Base-by-base conservation (phyloP, 2,888 invertebrate genomes). In the Spisula subtruncata region DNA sequence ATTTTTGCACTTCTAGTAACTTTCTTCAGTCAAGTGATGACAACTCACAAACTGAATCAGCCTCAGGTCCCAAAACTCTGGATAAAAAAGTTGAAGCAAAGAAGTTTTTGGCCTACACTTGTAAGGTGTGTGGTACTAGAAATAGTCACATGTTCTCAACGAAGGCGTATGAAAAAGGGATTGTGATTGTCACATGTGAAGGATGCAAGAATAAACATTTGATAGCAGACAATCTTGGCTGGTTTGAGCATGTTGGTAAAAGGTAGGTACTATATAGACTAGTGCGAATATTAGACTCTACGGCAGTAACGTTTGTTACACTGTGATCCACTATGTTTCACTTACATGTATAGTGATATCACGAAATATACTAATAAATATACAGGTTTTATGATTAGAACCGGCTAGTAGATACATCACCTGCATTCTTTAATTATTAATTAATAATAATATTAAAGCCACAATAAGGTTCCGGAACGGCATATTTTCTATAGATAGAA, bases 161-260 rank as follows among this genome's bases (percentile, higher is more conserved):
- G 97, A 95, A 97, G 29, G 98, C 98, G 0, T 99, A 99, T 96
- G 97, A 98, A 86, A 98, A 98, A 96, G 99, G 99, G 20, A 98
- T 99, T 18, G 99, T 99, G 0, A 98, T 99, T 93, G 98, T 99
- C 0, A 98, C 97, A 86, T 99, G 99, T 96, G 98, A 98, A 86
- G 98, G 98, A 0, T 99, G 99, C 96, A 97, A 97, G 81, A 99
- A 98, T 96, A 98, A 98, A 96, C 99, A 99, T 97, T 97, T 99
- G 41, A 99, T 99, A 93, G 99, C 99, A 0, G 99, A 99, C 96
- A 99, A 99, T 97, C 97, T 99, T 0, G 98, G 98, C 92, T 99
- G 99, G 99, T 99, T 99, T 96, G 97, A 98, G 0, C 98, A 98
- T 96, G 97, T 98, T 35, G 93, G 92, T 35, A 93, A 94, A 92